Evolutionary conservation across 2,888 invertebrate genomes (phyloP).

Genomic region (Hecatera dysodea): DNA sequence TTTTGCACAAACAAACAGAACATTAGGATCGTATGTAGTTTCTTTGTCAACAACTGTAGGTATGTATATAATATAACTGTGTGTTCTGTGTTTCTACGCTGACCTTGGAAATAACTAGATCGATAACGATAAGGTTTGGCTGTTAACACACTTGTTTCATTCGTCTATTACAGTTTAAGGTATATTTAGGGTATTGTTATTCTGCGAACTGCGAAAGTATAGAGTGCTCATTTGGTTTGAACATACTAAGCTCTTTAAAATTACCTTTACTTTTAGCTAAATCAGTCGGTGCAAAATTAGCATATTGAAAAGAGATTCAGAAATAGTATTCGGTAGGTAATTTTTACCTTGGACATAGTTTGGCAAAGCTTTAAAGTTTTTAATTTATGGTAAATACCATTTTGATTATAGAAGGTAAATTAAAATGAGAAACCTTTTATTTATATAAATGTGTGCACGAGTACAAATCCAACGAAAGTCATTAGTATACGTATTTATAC

Average conservation of each 20-base stretch:
- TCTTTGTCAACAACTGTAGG: background rate
- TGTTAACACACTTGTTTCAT: background rate
- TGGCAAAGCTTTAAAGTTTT: background rate
- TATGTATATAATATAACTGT: too few relatives aligned
- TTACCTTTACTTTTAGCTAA: background rate
- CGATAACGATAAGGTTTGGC: constrained; percentile 37
- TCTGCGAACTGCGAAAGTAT: too few relatives aligned
- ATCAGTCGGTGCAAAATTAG: background rate
- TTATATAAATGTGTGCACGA: too few relatives aligned
- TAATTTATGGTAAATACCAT: too few relatives aligned
- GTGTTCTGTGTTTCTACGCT: too few relatives aligned
- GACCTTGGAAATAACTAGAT: constrained; percentile 50
- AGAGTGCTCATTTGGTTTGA: background rate
- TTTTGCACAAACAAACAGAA: constrained; percentile 1
- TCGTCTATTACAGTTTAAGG: background rate
- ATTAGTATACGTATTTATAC: too few relatives aligned
- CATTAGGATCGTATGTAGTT: background rate
- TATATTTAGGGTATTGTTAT: background rate
- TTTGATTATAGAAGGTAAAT: background rate
- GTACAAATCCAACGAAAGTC: too few relatives aligned
- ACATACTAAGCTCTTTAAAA: background rate
- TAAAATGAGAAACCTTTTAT: background rate
- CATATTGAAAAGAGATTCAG: background rate
- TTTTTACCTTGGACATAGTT: background rate
- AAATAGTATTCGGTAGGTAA: background rate